A percentile compares a stretch with the other conserved stretches of the same genome.
phyloP scores from a whole-genome alignment of 2,797 vertebrate species.

The Myotis findleyi region DNA sequence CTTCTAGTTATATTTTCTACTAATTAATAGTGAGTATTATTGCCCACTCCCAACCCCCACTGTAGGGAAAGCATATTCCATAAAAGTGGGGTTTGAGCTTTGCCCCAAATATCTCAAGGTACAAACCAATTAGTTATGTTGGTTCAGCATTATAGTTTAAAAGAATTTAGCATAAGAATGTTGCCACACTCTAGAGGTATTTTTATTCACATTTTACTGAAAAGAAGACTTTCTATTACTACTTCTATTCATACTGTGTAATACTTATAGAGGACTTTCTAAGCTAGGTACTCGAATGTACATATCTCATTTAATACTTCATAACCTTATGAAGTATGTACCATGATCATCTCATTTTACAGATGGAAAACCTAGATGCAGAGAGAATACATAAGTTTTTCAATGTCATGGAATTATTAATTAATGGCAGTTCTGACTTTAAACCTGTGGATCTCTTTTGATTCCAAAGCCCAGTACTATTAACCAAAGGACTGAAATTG shows the following conservation, averaged over 20 bases:
- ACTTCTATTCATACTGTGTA: neutral
- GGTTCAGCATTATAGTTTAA: slow-evolving; percentile 37
- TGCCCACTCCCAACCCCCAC: neutral
- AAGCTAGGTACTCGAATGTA: neutral
- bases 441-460: slow-evolving; percentile 13
- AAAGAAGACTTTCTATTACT: slow-evolving; percentile 28
- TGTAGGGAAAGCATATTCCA: slow-evolving; percentile 1
- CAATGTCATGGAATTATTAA: slow-evolving; percentile 49
- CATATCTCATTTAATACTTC: slow-evolving; percentile 21
- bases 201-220: slow-evolving; percentile 58
- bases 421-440: slow-evolving; percentile 9
- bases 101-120: neutral
- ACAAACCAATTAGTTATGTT: neutral
- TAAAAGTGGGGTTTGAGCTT: slow-evolving; percentile 53
- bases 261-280: slow-evolving; percentile 1
- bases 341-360: neutral
- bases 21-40: slow-evolving; percentile 4
- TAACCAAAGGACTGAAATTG: slow-evolving; percentile 27
- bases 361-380: neutral
- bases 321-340: neutral
- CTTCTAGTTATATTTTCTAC: slow-evolving; percentile 31
- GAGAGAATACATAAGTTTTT: slow-evolving; percentile 29
- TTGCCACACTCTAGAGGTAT: neutral
- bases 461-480: slow-evolving; percentile 39
- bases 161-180: neutral